phyloP scores from a whole-genome alignment of 2,797 vertebrate genomes.

The Gymnodraco acuticeps region DNA sequence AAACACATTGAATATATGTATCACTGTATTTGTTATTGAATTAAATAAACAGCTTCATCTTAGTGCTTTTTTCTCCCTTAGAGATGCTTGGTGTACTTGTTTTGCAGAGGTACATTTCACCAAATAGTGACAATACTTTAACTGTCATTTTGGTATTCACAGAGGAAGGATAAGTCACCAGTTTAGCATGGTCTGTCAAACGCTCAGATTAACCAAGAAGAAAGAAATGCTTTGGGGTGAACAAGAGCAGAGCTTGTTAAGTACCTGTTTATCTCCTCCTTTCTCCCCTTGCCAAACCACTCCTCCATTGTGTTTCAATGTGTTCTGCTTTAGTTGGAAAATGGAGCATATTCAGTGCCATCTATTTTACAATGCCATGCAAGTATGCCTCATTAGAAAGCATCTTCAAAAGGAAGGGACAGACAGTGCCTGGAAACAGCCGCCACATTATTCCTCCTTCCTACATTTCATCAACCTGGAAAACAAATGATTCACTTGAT shows the following conservation, averaged over 20 bases:
- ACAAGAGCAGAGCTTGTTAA: slow-evolving; percentile 57
- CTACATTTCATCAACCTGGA: slow-evolving; percentile 38
- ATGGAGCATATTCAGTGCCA: slow-evolving; percentile 59
- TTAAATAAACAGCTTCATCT: not conserved
- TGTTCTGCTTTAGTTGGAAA: slow-evolving; percentile 64
- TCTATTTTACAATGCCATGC: slow-evolving; percentile 47
- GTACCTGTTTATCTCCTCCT: slow-evolving; percentile 50
- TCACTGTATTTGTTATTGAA: not conserved
- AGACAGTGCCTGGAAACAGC: slow-evolving; percentile 36
- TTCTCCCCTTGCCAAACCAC: slow-evolving; percentile 41
- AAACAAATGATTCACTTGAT: slow-evolving; percentile 27
- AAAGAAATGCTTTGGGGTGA: slow-evolving; percentile 36
- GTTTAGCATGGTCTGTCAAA: slow-evolving; percentile 37
- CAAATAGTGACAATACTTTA: not conserved
- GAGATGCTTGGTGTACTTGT: not conserved
- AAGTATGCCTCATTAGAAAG: slow-evolving; percentile 64
- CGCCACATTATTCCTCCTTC: slow-evolving; percentile 39
- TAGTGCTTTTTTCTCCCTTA: not conserved
- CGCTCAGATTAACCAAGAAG: slow-evolving; percentile 29
- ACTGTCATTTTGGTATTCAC: not conserved
- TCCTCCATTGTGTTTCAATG: slow-evolving; percentile 60
- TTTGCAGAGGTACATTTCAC: not conserved
- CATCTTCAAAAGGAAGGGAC: slow-evolving; percentile 63
- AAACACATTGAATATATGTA: not conserved
- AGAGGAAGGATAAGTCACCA: slow-evolving; percentile 18